Base-by-base conservation (phyloP, 2,113 vertebrate genomes). In the Gobio gobio region DNA sequence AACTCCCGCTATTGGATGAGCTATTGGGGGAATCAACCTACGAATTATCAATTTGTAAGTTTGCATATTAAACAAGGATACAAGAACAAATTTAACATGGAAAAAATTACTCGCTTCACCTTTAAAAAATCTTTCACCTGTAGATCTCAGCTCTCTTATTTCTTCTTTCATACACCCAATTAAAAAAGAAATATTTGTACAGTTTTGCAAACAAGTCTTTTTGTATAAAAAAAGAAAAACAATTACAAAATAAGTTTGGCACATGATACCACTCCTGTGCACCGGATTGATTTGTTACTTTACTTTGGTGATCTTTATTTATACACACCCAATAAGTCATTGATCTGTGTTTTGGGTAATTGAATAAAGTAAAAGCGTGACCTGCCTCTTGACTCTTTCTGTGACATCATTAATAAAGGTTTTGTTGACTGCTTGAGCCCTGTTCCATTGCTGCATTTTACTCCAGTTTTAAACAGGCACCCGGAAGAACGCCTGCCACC, bases 121-220 rank as follows among this genome's bases (percentile, higher is more conserved):
- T 87, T 81, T 85, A 78, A 66, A 36, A 36, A 18, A 47, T 18
- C 13, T 36, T 47, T 68, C 3, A 51, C 64, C 45, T 86, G 26
- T 24, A 80, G 33, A 33, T 36, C 36, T 79, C 63, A 1, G n/a
- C 61, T 10, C 75, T 40, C 70, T 63, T 73, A 9, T 43, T 74
- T 77, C 66, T 79, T 74, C 73, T 90, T 90, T 92, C 78, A 89
- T 87, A 84, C 87, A 56, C 74, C 20, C 54, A 78, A 58, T 5
- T 33, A 33, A 63, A 83, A 56, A 7, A 78, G n/a, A 66, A n/a
- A 58, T 86, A 70, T 90, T 87, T 93, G 91, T 94, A 93, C 89
- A 85, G 88, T 94, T 90, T 66, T 94, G 92, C 92, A 94, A 86
- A 93, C 90, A 92, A 83, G 86, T 66, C 66, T 87, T 91, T 94